Conservation (phyloP, 92 coral and sea anemone species). For the Desmophyllum pertusum region DNA sequence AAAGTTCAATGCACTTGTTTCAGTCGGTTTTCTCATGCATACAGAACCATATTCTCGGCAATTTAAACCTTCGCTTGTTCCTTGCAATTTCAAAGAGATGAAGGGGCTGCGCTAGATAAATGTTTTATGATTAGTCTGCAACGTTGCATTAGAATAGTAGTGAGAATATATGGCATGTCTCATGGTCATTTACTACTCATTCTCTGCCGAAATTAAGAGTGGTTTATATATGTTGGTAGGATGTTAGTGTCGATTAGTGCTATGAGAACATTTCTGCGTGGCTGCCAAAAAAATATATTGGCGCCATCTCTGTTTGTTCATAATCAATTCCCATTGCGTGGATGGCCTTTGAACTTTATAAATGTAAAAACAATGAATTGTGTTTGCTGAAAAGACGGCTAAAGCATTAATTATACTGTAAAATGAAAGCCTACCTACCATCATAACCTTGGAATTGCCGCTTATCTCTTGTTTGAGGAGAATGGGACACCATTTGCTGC, state of each 20-base stretch:
- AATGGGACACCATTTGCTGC: conserved; percentile 7
- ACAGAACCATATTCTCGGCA: not conserved
- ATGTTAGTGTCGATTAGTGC: not conserved
- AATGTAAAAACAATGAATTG: not conserved
- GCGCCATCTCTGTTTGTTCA: not conserved
- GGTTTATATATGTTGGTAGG: too few species aligned
- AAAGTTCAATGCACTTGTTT: not conserved
- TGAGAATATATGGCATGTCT: conserved; percentile 3
- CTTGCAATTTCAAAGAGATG: not conserved
- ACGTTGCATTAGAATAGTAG: not conserved
- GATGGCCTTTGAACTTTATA: not conserved
- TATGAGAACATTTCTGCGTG: not conserved
- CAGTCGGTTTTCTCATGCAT: not conserved
- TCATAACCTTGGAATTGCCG: conserved; percentile 52
- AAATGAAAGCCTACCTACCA: not conserved
- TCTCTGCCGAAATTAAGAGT: not conserved
- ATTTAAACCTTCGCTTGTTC: too few species aligned
- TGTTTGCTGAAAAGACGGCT: not conserved
- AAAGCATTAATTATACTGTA: not conserved
- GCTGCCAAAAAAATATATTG: not conserved
- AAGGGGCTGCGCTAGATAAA: not conserved
- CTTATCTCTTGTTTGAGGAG: conserved; percentile 32
- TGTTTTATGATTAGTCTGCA: too few species aligned
- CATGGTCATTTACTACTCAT: not conserved
- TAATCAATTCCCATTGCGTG: not conserved